Base-by-base conservation (phyloP, 2,113 vertebrate genomes). In the Malurus melanocephalus region DNA sequence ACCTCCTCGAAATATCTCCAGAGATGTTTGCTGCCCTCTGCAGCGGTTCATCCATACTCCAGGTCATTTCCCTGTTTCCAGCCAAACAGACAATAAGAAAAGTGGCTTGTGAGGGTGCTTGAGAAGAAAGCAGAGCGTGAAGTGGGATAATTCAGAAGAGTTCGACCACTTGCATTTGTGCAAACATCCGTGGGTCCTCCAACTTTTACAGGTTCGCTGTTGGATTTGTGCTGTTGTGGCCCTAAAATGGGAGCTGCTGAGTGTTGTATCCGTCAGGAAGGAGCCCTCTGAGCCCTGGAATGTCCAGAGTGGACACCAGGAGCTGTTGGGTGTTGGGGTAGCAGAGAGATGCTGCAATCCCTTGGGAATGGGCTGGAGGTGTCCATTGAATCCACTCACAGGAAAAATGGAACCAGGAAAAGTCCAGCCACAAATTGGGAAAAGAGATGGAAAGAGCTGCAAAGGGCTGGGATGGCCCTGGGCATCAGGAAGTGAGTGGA, bases 11-110 rank as follows among this genome's bases (percentile, higher is more conserved):
- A 10, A 53, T 11, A 43, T 76, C 92, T 93, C 27, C 0, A 5
- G 93, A 86, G 92, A 46, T 56, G 57, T 14, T 77, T 88, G 92
- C 90, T 94, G 92, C 95, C 95, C 92, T 94, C 93, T 94, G 90
- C 90, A 92, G 92, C 69, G 1, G 88, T 83, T 80, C 68, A 33
- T 78, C 90, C 89, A 85, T 17, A 52, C 91, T 84, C 92, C 59
- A 20, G 95, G 88, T 92, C 93, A 30, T 90, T 88, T 92, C 81
- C 93, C 93, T 87, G 33, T 86, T 88, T 87, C 32, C 88, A 90
- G 88, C 53, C 92, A 93, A 90, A 65, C 92, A 90, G 80, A 93
- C 87, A 90, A 38, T 49, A 53, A 72, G 88, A 10, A 38, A 84
- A 95, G 88, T 87, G 90, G 7, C 60, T 86, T 13, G 42, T 64